A percentile compares a stretch with the other conserved stretches of the same genome.
Conservation (phyloP, 2,888 invertebrate genomes). For the Lingula anatina region DNA sequence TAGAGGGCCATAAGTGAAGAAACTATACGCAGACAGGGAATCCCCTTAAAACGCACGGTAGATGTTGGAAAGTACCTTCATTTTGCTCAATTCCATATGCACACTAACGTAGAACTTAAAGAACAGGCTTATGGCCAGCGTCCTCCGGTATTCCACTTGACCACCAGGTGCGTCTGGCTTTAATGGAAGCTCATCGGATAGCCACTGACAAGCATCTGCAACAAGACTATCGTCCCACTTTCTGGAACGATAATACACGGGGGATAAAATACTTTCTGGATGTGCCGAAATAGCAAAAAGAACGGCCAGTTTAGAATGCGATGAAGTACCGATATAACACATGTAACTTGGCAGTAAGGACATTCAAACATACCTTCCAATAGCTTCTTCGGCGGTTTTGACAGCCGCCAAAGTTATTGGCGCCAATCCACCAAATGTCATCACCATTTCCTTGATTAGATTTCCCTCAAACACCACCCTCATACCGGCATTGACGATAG, state of each 20-base stretch:
- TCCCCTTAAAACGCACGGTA: no score
- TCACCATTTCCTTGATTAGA: slow-evolving; percentile 58
- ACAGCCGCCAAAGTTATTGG: slow-evolving; percentile 71
- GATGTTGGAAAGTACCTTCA: no score
- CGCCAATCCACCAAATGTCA: slow-evolving; percentile 88
- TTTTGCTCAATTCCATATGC: slow-evolving; percentile 7
- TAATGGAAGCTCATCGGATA: slow-evolving; percentile 70
- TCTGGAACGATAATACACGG: no score
- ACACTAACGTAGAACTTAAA: slow-evolving; percentile 56
- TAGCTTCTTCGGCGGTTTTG: slow-evolving; percentile 61
- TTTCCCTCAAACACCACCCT: slow-evolving; percentile 62
- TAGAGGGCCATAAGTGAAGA: no score
- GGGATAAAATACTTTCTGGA: no score
- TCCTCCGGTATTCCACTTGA: slow-evolving; percentile 71
- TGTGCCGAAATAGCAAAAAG: no score
- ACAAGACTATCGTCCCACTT: slow-evolving; percentile 63
- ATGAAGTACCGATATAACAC: no score
- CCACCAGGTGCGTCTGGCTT: slow-evolving; percentile 73
- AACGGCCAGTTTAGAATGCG: no score
- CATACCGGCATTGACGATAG: slow-evolving; percentile 78
- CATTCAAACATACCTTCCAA: slow-evolving; percentile 38
- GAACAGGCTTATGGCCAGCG: slow-evolving; percentile 61
- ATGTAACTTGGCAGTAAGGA: no score
- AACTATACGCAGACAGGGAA: no score
- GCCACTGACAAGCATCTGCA: slow-evolving; percentile 59